phyloP scores from a whole-genome alignment of 2,113 vertebrate species.

The Rattus rattus region DNA sequence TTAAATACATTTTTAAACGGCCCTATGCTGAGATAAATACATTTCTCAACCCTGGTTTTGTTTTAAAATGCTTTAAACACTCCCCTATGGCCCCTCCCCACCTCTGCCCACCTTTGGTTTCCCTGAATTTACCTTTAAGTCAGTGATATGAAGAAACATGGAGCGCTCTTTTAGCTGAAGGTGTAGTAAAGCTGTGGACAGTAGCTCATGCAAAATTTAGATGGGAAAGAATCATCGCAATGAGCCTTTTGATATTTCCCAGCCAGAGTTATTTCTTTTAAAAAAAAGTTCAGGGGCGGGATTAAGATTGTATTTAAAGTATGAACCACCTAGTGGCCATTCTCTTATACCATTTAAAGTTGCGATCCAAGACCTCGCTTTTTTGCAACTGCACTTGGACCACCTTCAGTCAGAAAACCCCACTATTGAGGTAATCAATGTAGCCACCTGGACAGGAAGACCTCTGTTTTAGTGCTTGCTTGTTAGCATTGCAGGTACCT shows the following conservation, averaged over 20 bases:
- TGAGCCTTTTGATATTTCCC: neutral
- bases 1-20: conserved; percentile 4
- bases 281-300: neutral
- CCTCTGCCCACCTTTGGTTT: neutral
- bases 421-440: neutral
- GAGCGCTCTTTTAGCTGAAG: neutral
- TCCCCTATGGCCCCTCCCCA: neutral
- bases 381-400: neutral
- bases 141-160: neutral
- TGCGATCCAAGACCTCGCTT: neutral
- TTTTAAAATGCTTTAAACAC: neutral
- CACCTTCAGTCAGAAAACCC: neutral
- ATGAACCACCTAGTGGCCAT: conserved; percentile 55
- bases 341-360: neutral
- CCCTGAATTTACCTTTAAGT: neutral
- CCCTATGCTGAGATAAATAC: neutral
- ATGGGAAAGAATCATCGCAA: neutral
- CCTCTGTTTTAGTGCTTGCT: neutral
- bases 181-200: neutral
- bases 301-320: neutral
- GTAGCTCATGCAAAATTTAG: no score
- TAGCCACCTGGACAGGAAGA: no score
- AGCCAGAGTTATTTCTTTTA: neutral
- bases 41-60: neutral
- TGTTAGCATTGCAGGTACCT: neutral